Percentiles rank a stretch among this genome's conserved stretches.
Evolutionary conservation across 2,797 vertebrate species (phyloP).

Genomic region (Sternarchorhynchus goeldii): DNA sequence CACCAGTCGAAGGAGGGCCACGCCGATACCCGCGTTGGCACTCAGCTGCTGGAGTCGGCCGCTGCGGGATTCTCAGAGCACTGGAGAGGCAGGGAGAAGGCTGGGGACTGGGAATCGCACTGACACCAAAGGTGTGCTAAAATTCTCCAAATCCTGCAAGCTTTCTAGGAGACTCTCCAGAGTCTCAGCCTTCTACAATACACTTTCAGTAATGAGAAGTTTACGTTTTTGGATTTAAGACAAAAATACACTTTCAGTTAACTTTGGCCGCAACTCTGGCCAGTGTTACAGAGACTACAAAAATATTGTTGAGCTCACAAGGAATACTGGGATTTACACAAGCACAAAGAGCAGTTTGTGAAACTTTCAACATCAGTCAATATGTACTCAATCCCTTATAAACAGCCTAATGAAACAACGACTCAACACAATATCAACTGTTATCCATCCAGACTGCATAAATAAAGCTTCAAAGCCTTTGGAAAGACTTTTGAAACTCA

Average conservation of each 20-base stretch:
- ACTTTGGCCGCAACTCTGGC: slow-evolving; percentile 23
- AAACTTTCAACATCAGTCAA: slow-evolving; percentile 35
- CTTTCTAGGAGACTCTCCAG: not conserved
- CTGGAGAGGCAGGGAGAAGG: not conserved
- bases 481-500: not conserved
- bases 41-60: not conserved
- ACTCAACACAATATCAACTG: slow-evolving; percentile 38
- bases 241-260: slow-evolving; percentile 7
- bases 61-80: not conserved
- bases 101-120: not conserved
- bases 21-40: not conserved
- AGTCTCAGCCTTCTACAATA: not conserved
- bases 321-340: slow-evolving; percentile 21
- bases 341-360: slow-evolving; percentile 36
- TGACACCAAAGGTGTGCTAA: not conserved
- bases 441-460: slow-evolving; percentile 31
- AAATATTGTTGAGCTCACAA: slow-evolving; percentile 40
- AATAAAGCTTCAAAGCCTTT: slow-evolving; percentile 30
- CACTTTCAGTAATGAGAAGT: not conserved
- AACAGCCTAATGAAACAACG: slow-evolving; percentile 6
- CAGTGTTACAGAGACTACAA: slow-evolving; percentile 26
- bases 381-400: slow-evolving; percentile 25
- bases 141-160: not conserved
- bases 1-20: not conserved
- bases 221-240: not conserved